Percentiles rank a stretch among this genome's conserved stretches.
Evolutionary conservation across 2,888 invertebrate genomes (phyloP).

Genomic region (Drosophila atripex): DNA sequence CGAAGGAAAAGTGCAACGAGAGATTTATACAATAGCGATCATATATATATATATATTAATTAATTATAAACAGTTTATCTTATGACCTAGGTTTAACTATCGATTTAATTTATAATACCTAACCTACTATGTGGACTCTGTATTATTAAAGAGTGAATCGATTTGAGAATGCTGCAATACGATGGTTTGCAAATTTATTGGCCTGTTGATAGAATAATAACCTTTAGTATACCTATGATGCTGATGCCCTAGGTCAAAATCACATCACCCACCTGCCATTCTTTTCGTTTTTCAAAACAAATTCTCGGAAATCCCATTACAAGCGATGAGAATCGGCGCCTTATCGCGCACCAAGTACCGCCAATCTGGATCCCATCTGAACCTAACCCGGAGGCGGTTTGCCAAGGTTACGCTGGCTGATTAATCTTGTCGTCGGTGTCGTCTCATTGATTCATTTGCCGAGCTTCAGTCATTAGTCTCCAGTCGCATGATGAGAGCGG

Average conservation of each 20-base stretch:
- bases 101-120: conserved; percentile 29
- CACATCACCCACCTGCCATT: neutral
- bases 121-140: conserved; percentile 12
- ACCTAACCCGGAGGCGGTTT: neutral
- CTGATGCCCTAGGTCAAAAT: neutral
- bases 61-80: conserved; percentile 46
- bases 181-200: neutral
- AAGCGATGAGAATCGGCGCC: neutral
- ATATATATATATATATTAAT: conserved; percentile 8
- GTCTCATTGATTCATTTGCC: neutral
- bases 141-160: conserved; percentile 19
- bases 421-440: neutral
- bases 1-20: conserved; percentile 13
- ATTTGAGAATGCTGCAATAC: neutral
- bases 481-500: conserved; percentile 62
- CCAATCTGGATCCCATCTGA: conserved; percentile 1
- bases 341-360: neutral
- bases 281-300: neutral
- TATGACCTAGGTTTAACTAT: conserved; percentile 54
- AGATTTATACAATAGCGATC: conserved; percentile 23
- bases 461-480: neutral
- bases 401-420: conserved; percentile 15
- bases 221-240: too few relatives aligned
- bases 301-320: neutral
- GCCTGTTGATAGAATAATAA: neutral